phyloP scores from a whole-genome alignment of 2,797 vertebrate species.

The Phaenicophaeus curvirostris region DNA sequence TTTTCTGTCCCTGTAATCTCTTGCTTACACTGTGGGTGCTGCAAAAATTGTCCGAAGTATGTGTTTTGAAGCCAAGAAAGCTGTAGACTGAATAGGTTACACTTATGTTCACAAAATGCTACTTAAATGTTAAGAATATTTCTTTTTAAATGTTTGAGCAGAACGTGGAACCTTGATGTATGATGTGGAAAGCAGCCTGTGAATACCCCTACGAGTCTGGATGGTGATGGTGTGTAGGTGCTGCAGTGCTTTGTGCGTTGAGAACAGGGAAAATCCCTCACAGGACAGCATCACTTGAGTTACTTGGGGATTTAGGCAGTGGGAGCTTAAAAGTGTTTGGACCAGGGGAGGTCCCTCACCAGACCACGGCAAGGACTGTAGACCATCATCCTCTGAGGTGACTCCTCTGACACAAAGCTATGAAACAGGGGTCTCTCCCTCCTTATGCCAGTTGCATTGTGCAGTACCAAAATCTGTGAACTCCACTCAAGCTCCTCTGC shows the following conservation, averaged over 20 bases:
- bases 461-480: not conserved
- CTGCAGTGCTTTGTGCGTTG: accelerated
- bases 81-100: not conserved
- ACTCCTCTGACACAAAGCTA: accelerated
- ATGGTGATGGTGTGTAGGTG: accelerated
- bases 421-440: not conserved
- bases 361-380: not conserved
- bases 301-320: not conserved
- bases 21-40: accelerated
- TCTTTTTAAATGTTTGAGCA: not conserved
- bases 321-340: not conserved
- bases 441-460: accelerated
- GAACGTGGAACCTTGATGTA: not conserved
- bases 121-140: not conserved
- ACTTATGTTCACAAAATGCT: not conserved
- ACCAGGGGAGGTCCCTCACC: not conserved
- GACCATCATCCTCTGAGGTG: accelerated
- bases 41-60: not conserved
- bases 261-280: not conserved
- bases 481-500: not conserved
- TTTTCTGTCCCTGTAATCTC: accelerated
- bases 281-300: not conserved
- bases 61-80: not conserved
- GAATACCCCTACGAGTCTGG: accelerated
- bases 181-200: accelerated